These are phyloP conservation scores for Corythornis leucogaster DNA, from an alignment of 2,797 vertebrate genomes.

Conservation along the genomic window DNA sequence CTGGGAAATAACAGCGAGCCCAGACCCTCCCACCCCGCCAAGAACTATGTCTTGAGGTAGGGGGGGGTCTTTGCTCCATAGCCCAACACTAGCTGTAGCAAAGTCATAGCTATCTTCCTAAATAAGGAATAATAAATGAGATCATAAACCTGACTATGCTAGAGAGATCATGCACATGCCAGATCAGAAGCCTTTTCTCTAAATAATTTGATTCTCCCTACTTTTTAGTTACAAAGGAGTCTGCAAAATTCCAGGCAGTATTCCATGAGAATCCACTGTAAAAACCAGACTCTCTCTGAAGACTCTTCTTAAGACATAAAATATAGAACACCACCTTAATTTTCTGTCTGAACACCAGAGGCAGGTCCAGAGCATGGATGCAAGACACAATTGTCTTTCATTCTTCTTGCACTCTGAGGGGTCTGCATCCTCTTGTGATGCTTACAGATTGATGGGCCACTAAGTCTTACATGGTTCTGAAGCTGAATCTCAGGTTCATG, in stretches of 20 bases:
- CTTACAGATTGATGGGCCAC: not conserved
- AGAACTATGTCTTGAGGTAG: not conserved
- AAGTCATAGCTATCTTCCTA: not conserved
- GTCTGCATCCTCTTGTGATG: not conserved
- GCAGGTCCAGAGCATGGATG: not conserved
- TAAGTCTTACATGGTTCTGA: not conserved
- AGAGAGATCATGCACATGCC: not conserved
- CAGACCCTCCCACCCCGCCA: not conserved
- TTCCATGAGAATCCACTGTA: not conserved
- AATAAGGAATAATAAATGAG: not conserved
- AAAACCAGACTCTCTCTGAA: not conserved
- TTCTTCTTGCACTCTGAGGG: not conserved
- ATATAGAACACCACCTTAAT: not conserved
- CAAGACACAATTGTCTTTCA: not conserved
- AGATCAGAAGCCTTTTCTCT: not conserved
- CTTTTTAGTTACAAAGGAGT: not conserved
- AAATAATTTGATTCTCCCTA: not conserved
- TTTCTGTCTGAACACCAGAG: not conserved
- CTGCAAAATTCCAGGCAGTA: not conserved
- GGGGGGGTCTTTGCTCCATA: not conserved
- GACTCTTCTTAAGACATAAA: not conserved
- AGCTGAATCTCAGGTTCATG: not conserved
- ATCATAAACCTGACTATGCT: not conserved
- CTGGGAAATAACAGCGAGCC: not conserved
- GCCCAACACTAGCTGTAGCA: not conserved